Evolutionary conservation across 2,888 invertebrate species (phyloP), one percentile per base, ranked within the genome.

Genomic region (Chrysopilus asiliformis): DNA sequence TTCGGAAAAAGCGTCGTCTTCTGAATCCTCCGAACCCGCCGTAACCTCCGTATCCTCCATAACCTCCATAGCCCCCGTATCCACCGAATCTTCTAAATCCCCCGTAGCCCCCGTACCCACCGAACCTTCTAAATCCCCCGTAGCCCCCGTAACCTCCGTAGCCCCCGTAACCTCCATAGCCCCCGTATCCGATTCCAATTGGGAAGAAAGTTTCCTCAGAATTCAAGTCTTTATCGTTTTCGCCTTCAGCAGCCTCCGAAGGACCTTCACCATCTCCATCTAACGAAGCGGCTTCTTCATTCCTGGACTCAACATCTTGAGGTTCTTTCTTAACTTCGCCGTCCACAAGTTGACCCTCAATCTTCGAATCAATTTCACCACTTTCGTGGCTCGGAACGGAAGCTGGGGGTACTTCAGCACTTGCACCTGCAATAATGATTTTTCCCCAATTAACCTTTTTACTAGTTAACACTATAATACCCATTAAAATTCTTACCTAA

Each of bases 21-120:
- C 31, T 18, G 4, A 17, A 31, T 16, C 31, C 32, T 6, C 32
- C 32, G 13, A 19, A 32, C 18, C 31, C 31, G 10, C 32, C 32
- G 13, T 32, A 22, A 13, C 32, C 22, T 3, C 32, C 22, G 8
- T 32, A 13, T 32, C 32, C 22, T 9, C 32, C 32, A 32, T 32
- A 22, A n/a, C n/a, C n/a, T 1, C 32, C 32, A 3, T 19, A 17
- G 14, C 20, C 17, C 8, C 32, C 18, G 10, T 32, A 13, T 19
- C 18, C 4, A 32, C 19, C 14, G 12, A n/a, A 14, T 19, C 20
- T 15, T 13, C 14, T 10, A 14, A 20, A 20, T 15, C 32, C 32
- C 9, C 32, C 32, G 14, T 32, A 32, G 6, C 32, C 32, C 3
- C 32, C 14, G 15, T 22, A 32, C 13, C 18, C 4, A 32, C 19